Percentiles rank a stretch among this genome's conserved stretches.
These are phyloP conservation scores for Ceriagrion tenellum DNA, from an alignment of 2,888 invertebrate genomes.

Conservation along the genomic window DNA sequence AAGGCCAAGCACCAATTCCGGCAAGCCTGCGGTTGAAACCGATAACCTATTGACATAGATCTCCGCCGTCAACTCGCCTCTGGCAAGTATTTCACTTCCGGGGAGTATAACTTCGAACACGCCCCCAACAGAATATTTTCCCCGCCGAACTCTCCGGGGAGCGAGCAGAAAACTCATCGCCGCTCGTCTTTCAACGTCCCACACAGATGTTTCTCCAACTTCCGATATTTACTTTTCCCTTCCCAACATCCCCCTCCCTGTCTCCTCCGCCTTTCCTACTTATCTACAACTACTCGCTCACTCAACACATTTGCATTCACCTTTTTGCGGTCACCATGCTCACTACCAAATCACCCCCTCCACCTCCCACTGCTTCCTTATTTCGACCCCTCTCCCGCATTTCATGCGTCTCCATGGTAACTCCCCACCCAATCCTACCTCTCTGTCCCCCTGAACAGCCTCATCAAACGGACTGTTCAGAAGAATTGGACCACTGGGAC, in stretches of 20 bases:
- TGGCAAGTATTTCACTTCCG: neutral
- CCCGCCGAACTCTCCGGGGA: neutral
- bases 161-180: conserved; percentile 15
- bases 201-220: neutral
- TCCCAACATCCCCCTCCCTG: neutral
- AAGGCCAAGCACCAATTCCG: neutral
- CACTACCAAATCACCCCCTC: neutral
- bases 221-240: conserved; percentile 15
- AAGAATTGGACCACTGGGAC: conserved; percentile 3
- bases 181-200: neutral
- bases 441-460: conserved; percentile 10
- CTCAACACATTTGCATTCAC: neutral
- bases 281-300: too few species aligned
- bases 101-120: neutral
- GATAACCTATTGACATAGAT: neutral
- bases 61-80: neutral
- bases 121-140: neutral
- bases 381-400: neutral
- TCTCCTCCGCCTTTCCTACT: neutral
- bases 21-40: neutral
- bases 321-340: neutral
- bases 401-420: neutral
- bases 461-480: conserved; percentile 3
- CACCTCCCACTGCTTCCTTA: neutral
- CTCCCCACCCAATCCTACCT: conserved; percentile 7